Conservation (phyloP, 2,888 invertebrate genomes). For the Hartigia nigra region DNA sequence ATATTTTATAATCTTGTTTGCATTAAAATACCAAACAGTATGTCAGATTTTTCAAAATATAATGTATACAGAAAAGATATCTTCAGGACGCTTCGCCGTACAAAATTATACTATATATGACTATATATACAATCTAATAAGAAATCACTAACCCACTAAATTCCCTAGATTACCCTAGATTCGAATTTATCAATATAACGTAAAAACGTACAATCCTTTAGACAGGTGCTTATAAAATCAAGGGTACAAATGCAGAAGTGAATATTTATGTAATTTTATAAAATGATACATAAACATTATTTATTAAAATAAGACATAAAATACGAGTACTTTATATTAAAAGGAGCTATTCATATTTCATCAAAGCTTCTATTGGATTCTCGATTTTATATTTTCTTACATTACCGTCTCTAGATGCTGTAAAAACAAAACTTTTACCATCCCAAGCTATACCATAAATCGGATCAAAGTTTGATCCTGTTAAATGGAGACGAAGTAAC, state of each 20-base stretch:
- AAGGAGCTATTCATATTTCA: background rate
- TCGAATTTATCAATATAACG: background rate
- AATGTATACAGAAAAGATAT: background rate
- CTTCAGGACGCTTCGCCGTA: background rate
- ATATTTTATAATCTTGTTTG: slow-evolving; percentile 40
- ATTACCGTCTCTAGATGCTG: slow-evolving; percentile 73
- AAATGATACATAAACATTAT: background rate
- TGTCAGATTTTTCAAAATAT: background rate
- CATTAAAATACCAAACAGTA: background rate
- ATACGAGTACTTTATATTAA: background rate
- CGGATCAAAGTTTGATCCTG: slow-evolving; percentile 79
- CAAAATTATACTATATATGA: no score
- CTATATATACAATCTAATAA: background rate
- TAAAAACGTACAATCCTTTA: background rate
- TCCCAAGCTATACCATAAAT: slow-evolving; percentile 73
- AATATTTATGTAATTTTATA: background rate
- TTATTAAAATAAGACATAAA: background rate
- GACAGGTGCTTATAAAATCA: background rate
- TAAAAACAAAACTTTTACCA: slow-evolving; percentile 70
- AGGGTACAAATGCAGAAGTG: background rate
- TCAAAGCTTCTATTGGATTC: slow-evolving; percentile 8
- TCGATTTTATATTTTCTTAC: slow-evolving; percentile 72
- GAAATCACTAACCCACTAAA: background rate
- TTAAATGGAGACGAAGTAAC: slow-evolving; percentile 69
- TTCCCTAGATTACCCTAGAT: background rate